Percentiles rank a stretch among this genome's conserved stretches.
These are phyloP conservation scores for Pycnonotus jocosus DNA, from an alignment of 2,113 vertebrate genomes.

Conservation along the genomic window DNA sequence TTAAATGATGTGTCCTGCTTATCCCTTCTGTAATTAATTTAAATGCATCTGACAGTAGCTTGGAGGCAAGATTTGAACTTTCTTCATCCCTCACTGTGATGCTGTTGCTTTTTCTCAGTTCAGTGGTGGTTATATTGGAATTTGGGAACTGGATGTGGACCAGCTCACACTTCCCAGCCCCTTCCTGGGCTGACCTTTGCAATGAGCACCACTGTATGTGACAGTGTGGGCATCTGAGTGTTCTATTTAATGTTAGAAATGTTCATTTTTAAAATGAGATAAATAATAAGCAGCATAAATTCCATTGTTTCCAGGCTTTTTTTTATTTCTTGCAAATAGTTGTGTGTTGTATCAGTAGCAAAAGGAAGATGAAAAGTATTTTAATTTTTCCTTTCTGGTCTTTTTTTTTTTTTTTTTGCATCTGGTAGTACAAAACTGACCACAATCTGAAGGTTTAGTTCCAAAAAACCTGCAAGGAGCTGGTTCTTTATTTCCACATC, in stretches of 20 bases:
- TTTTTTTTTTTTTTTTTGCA: not conserved
- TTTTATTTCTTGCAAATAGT: not conserved
- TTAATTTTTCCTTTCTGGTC: not conserved
- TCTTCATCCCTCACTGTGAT: rapidly evolving
- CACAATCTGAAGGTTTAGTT: not conserved
- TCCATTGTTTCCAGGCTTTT: not conserved
- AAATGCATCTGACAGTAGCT: not conserved
- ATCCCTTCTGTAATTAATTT: not conserved
- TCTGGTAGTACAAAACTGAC: not conserved
- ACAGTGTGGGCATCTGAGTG: not conserved
- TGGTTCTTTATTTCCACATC: not conserved
- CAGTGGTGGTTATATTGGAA: not conserved
- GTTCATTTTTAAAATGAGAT: not conserved
- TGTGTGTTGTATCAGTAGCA: not conserved
- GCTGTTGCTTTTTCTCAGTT: not conserved
- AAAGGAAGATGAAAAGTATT: not conserved
- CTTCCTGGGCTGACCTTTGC: not conserved
- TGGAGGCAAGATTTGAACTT: not conserved
- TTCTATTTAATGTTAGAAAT: not conserved
- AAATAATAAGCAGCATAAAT: not conserved
- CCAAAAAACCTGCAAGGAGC: not conserved
- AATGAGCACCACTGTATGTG: rapidly evolving
- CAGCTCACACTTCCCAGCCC: not conserved
- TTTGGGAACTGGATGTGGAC: not conserved
- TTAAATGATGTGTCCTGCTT: not conserved